A percentile compares a stretch with the other conserved stretches of the same genome.
Conservation (phyloP, 2,113 vertebrate species). For the Anoplopoma fimbria region DNA sequence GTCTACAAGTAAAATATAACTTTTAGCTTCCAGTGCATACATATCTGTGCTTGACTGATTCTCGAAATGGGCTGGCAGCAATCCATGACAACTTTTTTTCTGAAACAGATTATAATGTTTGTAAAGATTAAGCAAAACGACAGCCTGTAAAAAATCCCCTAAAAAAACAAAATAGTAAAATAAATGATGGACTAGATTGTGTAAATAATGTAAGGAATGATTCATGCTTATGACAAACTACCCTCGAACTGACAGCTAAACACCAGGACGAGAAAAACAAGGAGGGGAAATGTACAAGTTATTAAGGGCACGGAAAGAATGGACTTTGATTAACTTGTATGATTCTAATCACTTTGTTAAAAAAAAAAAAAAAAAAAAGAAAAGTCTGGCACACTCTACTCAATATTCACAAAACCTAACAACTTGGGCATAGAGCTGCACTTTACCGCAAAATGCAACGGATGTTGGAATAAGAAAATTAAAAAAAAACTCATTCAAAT, state of each 20-base stretch:
- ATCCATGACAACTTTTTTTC: no score
- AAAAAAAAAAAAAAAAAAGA: not conserved
- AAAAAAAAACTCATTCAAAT: not conserved
- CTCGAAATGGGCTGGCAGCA: no score
- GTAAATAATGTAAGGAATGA: no score
- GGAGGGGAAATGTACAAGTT: fast-evolving
- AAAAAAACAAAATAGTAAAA: no score
- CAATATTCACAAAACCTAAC: not conserved
- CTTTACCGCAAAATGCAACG: not conserved
- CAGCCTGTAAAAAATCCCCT: no score
- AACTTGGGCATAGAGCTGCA: fast-evolving
- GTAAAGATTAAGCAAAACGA: no score
- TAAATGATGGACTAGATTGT: no score
- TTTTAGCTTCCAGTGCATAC: no score
- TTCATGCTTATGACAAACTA: no score
- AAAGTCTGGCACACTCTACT: fast-evolving
- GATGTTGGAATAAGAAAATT: not conserved
- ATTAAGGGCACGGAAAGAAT: not conserved
- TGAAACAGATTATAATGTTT: no score
- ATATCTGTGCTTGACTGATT: no score
- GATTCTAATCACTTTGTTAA: not conserved
- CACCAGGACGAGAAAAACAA: not conserved
- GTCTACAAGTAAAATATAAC: no score
- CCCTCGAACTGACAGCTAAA: not conserved
- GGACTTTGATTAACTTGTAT: fast-evolving